phyloP scores from a whole-genome alignment of 2,797 vertebrate species.

The Hafferia zeledoni region DNA sequence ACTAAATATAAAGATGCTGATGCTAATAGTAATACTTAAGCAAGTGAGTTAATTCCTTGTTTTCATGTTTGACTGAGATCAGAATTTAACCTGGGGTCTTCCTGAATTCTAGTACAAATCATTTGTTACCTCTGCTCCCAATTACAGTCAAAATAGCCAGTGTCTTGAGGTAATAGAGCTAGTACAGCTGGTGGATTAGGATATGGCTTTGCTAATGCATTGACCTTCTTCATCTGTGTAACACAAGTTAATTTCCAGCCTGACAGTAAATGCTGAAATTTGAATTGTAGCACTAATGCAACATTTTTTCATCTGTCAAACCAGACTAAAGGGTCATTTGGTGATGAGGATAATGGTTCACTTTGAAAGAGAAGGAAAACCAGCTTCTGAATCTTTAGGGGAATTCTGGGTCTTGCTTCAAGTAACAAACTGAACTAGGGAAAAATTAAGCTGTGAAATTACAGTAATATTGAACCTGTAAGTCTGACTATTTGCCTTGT shows the following conservation, averaged over 20 bases:
- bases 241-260: constrained; percentile 50
- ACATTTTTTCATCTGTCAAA: constrained; percentile 38
- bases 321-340: constrained; percentile 41
- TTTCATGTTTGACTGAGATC: not conserved
- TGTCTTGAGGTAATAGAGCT: constrained; percentile 6
- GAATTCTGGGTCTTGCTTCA: constrained; percentile 12
- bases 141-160: constrained; percentile 33
- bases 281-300: constrained; percentile 56
- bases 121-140: constrained; percentile 59
- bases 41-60: not conserved
- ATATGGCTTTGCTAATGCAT: constrained; percentile 47
- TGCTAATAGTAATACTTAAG: not conserved
- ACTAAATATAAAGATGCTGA: not conserved
- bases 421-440: not conserved
- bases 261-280: constrained; percentile 52
- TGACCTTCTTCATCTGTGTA: constrained; percentile 44
- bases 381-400: not conserved
- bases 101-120: not conserved
- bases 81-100: constrained; percentile 31
- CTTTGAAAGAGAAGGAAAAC: constrained; percentile 43
- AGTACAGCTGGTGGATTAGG: not conserved
- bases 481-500: not conserved
- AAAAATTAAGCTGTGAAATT: constrained; percentile 30
- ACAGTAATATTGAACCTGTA: not conserved
- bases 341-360: constrained; percentile 52